phyloP scores from a whole-genome alignment of 2,888 invertebrate genomes.

The Horisme vitalbata region DNA sequence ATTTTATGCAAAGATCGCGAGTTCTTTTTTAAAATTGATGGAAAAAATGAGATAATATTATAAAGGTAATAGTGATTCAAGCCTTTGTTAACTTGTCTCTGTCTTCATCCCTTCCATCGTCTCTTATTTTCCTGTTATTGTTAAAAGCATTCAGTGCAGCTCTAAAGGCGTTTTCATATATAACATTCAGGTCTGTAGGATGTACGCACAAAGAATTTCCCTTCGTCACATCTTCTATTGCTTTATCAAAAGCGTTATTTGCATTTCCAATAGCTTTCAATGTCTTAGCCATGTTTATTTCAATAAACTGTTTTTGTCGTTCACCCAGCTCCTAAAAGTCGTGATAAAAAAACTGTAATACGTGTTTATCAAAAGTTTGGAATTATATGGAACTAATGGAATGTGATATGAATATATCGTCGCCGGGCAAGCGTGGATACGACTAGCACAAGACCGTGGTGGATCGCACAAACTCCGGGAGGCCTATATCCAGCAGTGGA shows the following conservation, averaged over 20 bases:
- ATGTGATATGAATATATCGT: too few species aligned
- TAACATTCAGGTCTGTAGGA: constrained; percentile 3
- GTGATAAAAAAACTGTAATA: too few species aligned
- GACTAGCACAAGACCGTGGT: too few species aligned
- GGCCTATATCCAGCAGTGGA: too few species aligned
- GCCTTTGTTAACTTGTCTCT: constrained; percentile 13
- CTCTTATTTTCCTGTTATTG: constrained; percentile 10
- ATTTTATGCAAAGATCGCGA: too few species aligned
- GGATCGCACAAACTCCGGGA: too few species aligned
- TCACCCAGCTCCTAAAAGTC: constrained; percentile 10
- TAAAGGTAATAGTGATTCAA: constrained; percentile 5
- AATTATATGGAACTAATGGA: too few species aligned
- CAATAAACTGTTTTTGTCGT: constrained; percentile 11
- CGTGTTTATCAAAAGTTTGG: too few species aligned
- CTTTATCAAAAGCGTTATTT: constrained; percentile 16
- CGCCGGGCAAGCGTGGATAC: too few species aligned
- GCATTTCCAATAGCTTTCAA: constrained; percentile 15
- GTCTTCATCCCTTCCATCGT: constrained; percentile 11
- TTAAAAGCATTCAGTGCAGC: constrained; percentile 12
- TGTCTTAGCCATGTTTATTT: constrained; percentile 20
- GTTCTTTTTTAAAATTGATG: too few species aligned
- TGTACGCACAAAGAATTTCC: constrained; percentile 15
- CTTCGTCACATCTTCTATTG: constrained; percentile 16
- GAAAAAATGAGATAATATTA: too few species aligned
- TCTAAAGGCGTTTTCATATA: constrained; percentile 10